Percentiles rank a stretch among this genome's conserved stretches.
Evolutionary conservation across 2,113 vertebrate species (phyloP).

Genomic region (Planiliza haematocheilus): DNA sequence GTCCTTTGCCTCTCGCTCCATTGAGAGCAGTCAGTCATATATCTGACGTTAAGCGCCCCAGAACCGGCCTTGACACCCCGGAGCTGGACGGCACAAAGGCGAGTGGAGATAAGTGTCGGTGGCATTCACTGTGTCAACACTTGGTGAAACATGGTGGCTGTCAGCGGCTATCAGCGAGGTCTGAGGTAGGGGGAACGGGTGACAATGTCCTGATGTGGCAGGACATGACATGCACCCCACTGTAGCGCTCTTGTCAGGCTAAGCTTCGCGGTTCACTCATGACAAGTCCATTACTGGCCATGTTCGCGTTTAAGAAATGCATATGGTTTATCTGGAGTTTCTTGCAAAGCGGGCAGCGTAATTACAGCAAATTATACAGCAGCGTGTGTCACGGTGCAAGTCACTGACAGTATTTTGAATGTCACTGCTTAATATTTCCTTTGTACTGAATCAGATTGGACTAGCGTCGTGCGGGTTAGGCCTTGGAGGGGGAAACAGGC

Average conservation of each 20-base stretch:
- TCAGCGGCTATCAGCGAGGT: slow-evolving; percentile 68
- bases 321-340: slow-evolving; percentile 27
- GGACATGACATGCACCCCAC: slow-evolving; percentile 75
- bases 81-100: slow-evolving; percentile 64
- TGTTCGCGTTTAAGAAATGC: slow-evolving; percentile 43
- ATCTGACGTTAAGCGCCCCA: slow-evolving; percentile 60
- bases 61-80: slow-evolving; percentile 63
- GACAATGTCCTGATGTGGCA: slow-evolving; percentile 69
- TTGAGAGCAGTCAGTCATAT: slow-evolving; percentile 73
- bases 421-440: slow-evolving; percentile 44
- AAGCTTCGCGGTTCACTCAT: slow-evolving; percentile 54
- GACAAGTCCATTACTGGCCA: slow-evolving; percentile 71
- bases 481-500: slow-evolving; percentile 8
- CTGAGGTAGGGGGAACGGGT: slow-evolving; percentile 44
- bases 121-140: slow-evolving; percentile 71
- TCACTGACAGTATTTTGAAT: slow-evolving; percentile 47
- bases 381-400: slow-evolving; percentile 15
- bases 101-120: slow-evolving; percentile 69
- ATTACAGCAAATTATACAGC: slow-evolving; percentile 51
- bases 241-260: slow-evolving; percentile 64
- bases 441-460: slow-evolving; percentile 36
- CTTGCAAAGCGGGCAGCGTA: slow-evolving; percentile 49
- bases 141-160: slow-evolving; percentile 75
- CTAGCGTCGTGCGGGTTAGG: slow-evolving; percentile 13
- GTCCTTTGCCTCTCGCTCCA: slow-evolving; percentile 43